Evolutionary conservation across 2,888 invertebrate species (phyloP), one percentile per base, ranked within the genome.

Genomic region (Trissonchulus latispiculum): DNA sequence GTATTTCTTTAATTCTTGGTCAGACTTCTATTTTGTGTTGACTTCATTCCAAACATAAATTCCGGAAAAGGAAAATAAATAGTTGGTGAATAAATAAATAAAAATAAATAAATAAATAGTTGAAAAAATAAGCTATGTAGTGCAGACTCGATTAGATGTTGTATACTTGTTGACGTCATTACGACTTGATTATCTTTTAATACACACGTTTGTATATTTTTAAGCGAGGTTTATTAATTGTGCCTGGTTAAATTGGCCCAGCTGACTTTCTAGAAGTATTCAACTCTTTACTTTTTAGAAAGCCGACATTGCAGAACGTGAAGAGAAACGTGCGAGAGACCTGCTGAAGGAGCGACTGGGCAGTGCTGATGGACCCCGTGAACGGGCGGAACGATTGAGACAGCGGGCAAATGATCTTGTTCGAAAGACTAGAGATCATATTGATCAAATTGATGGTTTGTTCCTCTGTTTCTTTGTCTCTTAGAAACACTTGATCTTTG

Each of bases 371-470:
- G 87, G 87, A 75, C 88, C 89, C 35, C 86, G 95, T 31, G 88
- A 89, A 68, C 86, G 88, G 74, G 93, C 94, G 1, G 90, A 91
- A 80, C 85, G 87, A 62, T 85, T 96, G 72, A 86, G 91, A 73
- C 89, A 90, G 78, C 87, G 90, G 76, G 95, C 95, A 0, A 90
- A 91, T 61, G 89, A 90, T 79, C 86, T 96, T 32, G 92, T 92
- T 1, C 90, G 90, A 75, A 90, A 89, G 77, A 91, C 92, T 3
- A 78, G 80, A 29, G 75, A 78, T 18, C 81, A 83, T 76, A 74
- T 78, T 18, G 73, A 76, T 28, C 35, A 75, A 8, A 71, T 75
- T 37, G 69, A 71, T 3, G 36, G 75, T 75, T 23, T 35, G 74
- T 75, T 31, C 2, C 2, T n/a, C 2, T 1, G 88, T 89, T 79